These are phyloP conservation scores for Myzus persicae DNA, from an alignment of 1,140 invertebrate species.

Conservation along the genomic window DNA sequence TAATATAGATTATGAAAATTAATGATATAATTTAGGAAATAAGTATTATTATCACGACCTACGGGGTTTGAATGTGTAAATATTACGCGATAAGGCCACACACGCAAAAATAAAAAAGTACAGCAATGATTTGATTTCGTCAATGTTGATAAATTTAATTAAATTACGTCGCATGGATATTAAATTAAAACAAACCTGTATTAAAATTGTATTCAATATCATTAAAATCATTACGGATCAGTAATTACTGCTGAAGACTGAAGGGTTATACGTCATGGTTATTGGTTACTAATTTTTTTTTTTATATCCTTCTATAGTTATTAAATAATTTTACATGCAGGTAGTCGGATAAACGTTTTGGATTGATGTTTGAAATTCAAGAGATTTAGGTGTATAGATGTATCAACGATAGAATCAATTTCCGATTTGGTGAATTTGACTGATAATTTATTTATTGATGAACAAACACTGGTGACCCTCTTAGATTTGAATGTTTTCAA, in stretches of 20 bases:
- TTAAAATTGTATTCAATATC: background rate
- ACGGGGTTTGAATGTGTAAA: conserved; percentile 23
- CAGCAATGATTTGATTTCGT: background rate
- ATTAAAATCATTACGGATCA: background rate
- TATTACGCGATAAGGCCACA: background rate
- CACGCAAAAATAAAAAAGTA: background rate
- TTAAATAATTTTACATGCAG: background rate
- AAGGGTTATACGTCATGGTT: background rate
- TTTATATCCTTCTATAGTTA: background rate
- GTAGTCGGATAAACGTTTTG: background rate
- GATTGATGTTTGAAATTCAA: background rate
- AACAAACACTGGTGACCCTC: too few species aligned
- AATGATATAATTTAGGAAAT: conserved; percentile 25
- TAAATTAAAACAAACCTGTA: conserved; percentile 12
- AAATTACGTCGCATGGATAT: background rate
- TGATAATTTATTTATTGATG: too few species aligned
- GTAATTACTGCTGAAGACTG: background rate
- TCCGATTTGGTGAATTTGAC: background rate
- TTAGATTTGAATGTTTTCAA: too few species aligned
- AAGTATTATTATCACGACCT: background rate
- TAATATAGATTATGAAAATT: conserved; percentile 16
- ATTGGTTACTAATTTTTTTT: background rate
- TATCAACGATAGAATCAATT: background rate
- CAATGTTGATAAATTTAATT: background rate
- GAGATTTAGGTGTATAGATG: too few species aligned